phyloP scores from a whole-genome alignment of 2,797 vertebrate genomes.

The Champsocephalus gunnari region DNA sequence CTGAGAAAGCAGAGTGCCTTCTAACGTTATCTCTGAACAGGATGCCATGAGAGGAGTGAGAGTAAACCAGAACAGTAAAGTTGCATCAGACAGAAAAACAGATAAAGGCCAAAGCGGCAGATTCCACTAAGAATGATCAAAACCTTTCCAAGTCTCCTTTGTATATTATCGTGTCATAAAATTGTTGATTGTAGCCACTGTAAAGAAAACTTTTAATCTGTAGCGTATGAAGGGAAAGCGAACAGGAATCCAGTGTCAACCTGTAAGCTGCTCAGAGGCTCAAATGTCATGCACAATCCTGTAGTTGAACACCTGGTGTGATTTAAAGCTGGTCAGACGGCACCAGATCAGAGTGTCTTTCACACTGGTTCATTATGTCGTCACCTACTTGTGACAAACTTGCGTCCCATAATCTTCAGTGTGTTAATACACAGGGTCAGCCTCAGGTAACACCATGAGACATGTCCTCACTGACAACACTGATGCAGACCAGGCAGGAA shows the following conservation, averaged over 20 bases:
- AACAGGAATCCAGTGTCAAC: not conserved
- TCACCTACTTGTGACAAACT: slow-evolving; percentile 11
- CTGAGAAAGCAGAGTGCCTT: no score
- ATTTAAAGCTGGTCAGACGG: not conserved
- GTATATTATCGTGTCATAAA: no score
- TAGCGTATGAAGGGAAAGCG: not conserved
- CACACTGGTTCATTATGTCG: not conserved
- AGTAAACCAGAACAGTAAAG: no score
- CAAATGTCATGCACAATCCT: slow-evolving; percentile 14
- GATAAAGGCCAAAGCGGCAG: no score
- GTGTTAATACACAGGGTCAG: slow-evolving; percentile 20
- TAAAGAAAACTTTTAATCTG: not conserved
- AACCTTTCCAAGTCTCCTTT: no score
- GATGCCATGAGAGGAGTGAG: no score
- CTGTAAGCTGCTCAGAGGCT: slow-evolving; percentile 10
- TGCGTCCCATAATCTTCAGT: slow-evolving; percentile 14
- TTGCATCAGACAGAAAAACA: no score
- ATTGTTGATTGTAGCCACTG: no score
- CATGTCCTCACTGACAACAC: not conserved
- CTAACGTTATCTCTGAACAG: no score
- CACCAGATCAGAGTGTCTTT: not conserved
- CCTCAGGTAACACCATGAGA: not conserved
- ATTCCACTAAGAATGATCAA: no score
- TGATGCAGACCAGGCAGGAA: not conserved
- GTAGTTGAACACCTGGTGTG: not conserved